A percentile compares a stretch with the other conserved stretches of the same genome.
Evolutionary conservation across 1,140 invertebrate species (phyloP).

Genomic region (Monochamus saltuarius): DNA sequence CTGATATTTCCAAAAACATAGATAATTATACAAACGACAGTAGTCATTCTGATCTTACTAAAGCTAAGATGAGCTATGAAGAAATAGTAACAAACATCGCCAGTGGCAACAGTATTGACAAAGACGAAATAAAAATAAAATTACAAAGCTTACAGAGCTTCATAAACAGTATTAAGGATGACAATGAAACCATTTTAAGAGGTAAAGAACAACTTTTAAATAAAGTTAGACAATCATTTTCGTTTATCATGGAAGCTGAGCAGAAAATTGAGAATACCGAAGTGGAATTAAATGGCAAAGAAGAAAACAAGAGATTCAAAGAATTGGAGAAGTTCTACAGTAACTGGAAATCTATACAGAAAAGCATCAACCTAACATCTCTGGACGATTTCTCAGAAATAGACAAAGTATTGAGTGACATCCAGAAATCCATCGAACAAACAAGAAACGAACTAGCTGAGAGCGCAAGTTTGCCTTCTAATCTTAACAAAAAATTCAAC

Average conservation of each 20-base stretch:
- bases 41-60: constrained; percentile 9
- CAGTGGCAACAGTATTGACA: constrained; percentile 9
- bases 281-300: too few species aligned
- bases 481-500: constrained; percentile 19
- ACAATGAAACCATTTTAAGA: constrained; percentile 12
- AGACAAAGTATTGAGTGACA: constrained; percentile 21
- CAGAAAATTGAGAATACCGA: too few species aligned
- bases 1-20: neutral
- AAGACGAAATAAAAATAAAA: constrained; percentile 6
- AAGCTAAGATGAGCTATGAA: constrained; percentile 12
- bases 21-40: neutral
- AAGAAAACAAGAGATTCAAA: too few species aligned
- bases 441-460: constrained; percentile 17
- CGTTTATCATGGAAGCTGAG: neutral
- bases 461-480: constrained; percentile 14
- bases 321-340: neutral
- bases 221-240: neutral
- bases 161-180: neutral
- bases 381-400: constrained; percentile 10
- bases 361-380: neutral
- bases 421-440: constrained; percentile 24
- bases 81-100: constrained; percentile 9
- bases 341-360: neutral
- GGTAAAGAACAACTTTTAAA: constrained; percentile 7
- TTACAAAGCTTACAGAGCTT: constrained; percentile 1